phyloP scores from a whole-genome alignment of 2,797 vertebrate species.

The Thalassophryne amazonica region DNA sequence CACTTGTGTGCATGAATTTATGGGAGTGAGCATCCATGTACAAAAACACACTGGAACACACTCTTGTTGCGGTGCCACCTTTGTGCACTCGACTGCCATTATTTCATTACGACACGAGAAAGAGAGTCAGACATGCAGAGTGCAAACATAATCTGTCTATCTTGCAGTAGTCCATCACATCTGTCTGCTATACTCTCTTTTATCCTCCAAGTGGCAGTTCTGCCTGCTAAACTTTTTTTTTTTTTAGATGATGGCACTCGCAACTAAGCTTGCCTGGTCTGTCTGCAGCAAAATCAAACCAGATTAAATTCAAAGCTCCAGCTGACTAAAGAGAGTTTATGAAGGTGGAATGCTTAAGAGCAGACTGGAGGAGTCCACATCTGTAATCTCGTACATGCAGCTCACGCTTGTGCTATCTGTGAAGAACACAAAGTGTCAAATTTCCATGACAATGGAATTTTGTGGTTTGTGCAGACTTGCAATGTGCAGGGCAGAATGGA shows the following conservation, averaged over 20 bases:
- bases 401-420: conserved; percentile 23
- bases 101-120: conserved; percentile 44
- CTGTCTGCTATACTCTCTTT: conserved; percentile 45
- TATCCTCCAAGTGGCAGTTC: conserved; percentile 56
- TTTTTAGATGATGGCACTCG: conserved; percentile 50
- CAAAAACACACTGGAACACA: conserved; percentile 12
- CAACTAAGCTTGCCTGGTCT: conserved; percentile 36
- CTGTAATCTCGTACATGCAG: conserved; percentile 1
- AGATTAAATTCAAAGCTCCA: conserved; percentile 53
- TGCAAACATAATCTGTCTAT: conserved; percentile 36
- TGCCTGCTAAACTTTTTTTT: conserved; percentile 59
- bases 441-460: conserved; percentile 61
- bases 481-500: conserved; percentile 19
- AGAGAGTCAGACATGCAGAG: conserved; percentile 20
- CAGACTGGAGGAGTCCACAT: background rate
- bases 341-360: conserved; percentile 24
- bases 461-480: conserved; percentile 59
- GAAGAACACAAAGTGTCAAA: conserved; percentile 27
- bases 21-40: conserved; percentile 32
- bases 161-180: conserved; percentile 44
- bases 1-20: conserved; percentile 22
- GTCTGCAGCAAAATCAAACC: conserved; percentile 56
- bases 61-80: conserved; percentile 1
- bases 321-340: conserved; percentile 46
- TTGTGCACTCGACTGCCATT: conserved; percentile 28